Evolutionary conservation across 1,140 invertebrate genomes (phyloP).

Genomic region (Linepithema humile): DNA sequence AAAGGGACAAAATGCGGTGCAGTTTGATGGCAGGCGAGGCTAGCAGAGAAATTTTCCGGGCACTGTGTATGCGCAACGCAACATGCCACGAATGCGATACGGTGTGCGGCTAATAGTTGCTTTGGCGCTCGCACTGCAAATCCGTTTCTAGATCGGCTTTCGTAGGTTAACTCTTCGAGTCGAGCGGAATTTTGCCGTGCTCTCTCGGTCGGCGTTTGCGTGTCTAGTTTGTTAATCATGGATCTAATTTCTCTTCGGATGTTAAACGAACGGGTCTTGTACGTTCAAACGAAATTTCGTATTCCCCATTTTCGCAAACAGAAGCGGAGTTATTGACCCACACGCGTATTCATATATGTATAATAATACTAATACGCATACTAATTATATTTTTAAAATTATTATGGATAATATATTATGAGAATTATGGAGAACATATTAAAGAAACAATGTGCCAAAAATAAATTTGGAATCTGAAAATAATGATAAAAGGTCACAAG

Average conservation of each 20-base stretch:
- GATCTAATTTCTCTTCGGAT: constrained; percentile 49
- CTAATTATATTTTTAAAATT: not conserved
- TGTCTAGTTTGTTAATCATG: constrained; percentile 59
- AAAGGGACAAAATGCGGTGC: constrained; percentile 38
- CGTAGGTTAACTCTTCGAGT: constrained; percentile 48
- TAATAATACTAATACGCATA: no score
- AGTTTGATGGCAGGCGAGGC: not conserved
- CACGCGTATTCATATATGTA: not conserved
- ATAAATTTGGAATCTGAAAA: not conserved
- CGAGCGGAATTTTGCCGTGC: constrained; percentile 66
- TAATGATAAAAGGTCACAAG: not conserved
- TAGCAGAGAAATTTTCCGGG: constrained; percentile 63
- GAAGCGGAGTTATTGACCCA: constrained; percentile 2
- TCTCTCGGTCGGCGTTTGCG: constrained; percentile 41
- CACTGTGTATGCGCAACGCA: constrained; percentile 29
- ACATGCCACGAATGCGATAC: constrained; percentile 62
- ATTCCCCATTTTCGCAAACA: not conserved
- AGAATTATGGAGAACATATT: not conserved
- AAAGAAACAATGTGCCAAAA: not conserved
- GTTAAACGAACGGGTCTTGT: constrained; percentile 46
- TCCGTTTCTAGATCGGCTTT: constrained; percentile 59
- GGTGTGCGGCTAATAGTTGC: constrained; percentile 65
- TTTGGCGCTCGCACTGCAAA: constrained; percentile 56
- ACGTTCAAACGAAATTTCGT: constrained; percentile 33
- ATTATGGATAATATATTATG: not conserved